These are phyloP conservation scores for Centropyge bicolor DNA, from an alignment of 2,797 vertebrate genomes.

Conservation along the genomic window DNA sequence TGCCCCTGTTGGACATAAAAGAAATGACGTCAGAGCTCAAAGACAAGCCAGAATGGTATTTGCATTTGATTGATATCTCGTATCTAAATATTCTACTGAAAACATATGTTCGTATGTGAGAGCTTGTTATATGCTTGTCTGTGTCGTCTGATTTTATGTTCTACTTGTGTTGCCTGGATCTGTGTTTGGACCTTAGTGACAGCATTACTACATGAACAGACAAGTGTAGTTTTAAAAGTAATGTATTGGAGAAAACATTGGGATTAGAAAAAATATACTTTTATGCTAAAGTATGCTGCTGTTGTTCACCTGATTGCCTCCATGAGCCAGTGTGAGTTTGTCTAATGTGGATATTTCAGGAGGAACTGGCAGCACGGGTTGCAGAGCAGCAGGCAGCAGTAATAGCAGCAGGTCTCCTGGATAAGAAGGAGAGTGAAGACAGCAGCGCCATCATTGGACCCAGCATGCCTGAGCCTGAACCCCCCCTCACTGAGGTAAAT, in stretches of 20 bases:
- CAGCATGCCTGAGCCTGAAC: constrained; percentile 88
- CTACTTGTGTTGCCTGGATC: neutral
- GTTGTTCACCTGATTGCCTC: neutral
- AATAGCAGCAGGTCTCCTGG: constrained; percentile 83
- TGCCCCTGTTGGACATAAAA: constrained; percentile 67
- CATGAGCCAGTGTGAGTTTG: neutral
- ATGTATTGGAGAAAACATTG: neutral
- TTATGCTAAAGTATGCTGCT: too few relatives aligned
- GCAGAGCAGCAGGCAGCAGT: constrained; percentile 87
- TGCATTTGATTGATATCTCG: neutral
- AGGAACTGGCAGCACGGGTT: constrained; percentile 87
- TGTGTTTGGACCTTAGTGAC: neutral
- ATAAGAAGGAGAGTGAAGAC: constrained; percentile 87
- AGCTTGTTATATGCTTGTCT: neutral
- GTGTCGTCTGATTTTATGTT: neutral
- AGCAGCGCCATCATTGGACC: constrained; percentile 80
- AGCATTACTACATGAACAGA: neutral
- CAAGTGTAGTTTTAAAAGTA: neutral
- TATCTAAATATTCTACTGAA: neutral
- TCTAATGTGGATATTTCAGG: constrained; percentile 74
- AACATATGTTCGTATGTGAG: neutral
- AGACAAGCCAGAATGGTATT: constrained; percentile 85
- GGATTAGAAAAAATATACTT: too few relatives aligned
- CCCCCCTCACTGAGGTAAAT: constrained; percentile 70
- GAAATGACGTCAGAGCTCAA: constrained; percentile 80